Percentiles rank a stretch among this genome's conserved stretches.
Evolutionary conservation across 2,113 vertebrate genomes (phyloP).

Genomic region (Percopsis transmontana): DNA sequence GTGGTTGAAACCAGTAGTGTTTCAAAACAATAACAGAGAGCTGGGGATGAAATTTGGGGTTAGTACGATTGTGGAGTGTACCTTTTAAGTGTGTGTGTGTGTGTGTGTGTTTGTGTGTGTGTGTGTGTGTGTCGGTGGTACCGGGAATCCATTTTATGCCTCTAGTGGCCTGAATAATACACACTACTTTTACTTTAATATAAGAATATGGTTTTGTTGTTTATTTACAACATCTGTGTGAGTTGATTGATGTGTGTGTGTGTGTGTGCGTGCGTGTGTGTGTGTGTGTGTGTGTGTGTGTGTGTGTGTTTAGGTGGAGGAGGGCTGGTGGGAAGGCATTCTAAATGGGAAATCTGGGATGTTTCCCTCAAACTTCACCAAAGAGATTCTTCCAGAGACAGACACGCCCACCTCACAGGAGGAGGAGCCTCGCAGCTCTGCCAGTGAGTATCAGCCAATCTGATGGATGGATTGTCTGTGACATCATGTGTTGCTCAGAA

Average conservation of each 20-base stretch:
- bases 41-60: too few relatives aligned
- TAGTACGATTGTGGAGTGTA: neutral
- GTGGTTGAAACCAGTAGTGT: too few relatives aligned
- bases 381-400: slow-evolving; percentile 78
- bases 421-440: slow-evolving; percentile 81
- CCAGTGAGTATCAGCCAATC: slow-evolving; percentile 80
- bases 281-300: slow-evolving; percentile 9
- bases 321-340: slow-evolving; percentile 97
- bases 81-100: neutral
- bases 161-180: too few relatives aligned
- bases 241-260: neutral
- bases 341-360: slow-evolving; percentile 94
- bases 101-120: neutral
- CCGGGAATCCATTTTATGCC: too few relatives aligned
- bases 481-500: neutral
- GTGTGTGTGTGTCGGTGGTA: slow-evolving; percentile 16
- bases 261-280: neutral
- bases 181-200: too few relatives aligned
- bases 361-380: slow-evolving; percentile 99
- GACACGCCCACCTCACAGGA: slow-evolving; percentile 85
- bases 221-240: neutral
- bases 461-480: neutral
- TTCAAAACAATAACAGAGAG: too few relatives aligned
- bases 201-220: too few relatives aligned
- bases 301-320: slow-evolving; percentile 85